Percentiles rank a stretch among this genome's conserved stretches.
Conservation (phyloP, 2,888 invertebrate genomes). For the Chaetogeoica ovagalla region DNA sequence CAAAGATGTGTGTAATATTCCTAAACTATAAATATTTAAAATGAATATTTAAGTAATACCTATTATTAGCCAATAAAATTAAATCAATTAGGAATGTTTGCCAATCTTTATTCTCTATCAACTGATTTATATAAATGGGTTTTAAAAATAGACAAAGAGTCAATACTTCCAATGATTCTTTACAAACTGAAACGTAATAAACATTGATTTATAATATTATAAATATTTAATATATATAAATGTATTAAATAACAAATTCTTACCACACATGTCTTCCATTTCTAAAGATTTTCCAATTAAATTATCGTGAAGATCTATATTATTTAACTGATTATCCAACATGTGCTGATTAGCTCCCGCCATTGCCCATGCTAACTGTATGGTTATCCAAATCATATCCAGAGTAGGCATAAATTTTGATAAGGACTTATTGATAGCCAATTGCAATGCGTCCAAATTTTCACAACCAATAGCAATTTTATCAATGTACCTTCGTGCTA, state of each 20-base stretch:
- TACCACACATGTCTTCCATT: constrained; percentile 69
- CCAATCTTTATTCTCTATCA: constrained; percentile 83
- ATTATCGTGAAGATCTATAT: constrained; percentile 68
- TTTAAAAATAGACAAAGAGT: constrained; percentile 87
- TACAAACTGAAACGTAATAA: constrained; percentile 66
- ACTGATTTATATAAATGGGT: constrained; percentile 79
- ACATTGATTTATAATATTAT: constrained; percentile 5
- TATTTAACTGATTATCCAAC: constrained; percentile 55
- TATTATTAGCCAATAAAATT: constrained; percentile 71
- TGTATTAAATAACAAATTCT: constrained; percentile 55
- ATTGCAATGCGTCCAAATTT: constrained; percentile 22
- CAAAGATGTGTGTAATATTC: constrained; percentile 14
- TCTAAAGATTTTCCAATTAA: constrained; percentile 67
- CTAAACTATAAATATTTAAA: not conserved
- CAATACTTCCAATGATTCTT: constrained; percentile 90
- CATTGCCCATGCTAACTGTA: constrained; percentile 78
- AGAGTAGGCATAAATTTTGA: constrained; percentile 74
- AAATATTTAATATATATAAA: constrained; percentile 4
- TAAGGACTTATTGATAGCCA: constrained; percentile 65
- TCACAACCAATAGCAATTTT: constrained; percentile 42
- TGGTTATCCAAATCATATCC: constrained; percentile 72
- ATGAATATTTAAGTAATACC: constrained; percentile 55
- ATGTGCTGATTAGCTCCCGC: constrained; percentile 60
- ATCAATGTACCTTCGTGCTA: constrained; percentile 69
- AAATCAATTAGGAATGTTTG: constrained; percentile 86